Base-by-base conservation (phyloP, 2,888 invertebrate genomes). In the Callosobruchus maculatus region DNA sequence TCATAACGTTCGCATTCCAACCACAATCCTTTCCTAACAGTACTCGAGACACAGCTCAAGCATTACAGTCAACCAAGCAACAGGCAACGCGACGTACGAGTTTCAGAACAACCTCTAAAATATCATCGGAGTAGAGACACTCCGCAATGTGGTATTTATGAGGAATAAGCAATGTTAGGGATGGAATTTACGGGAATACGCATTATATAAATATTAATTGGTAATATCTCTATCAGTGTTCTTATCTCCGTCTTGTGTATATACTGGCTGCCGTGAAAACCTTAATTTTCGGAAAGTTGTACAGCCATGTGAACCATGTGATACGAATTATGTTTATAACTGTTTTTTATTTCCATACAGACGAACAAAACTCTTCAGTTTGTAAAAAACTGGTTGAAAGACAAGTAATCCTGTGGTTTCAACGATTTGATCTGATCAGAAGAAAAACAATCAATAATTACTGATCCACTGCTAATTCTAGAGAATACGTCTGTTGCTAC, bases 171-270 rank as follows among this genome's bases (percentile, higher is more conserved):
- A 68, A n/a, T 49, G 69, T 67, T 74, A 22, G 26, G 68, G 74
- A 67, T 67, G 67, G 70, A 72, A 70, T 72, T 76, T 70, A 74
- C 73, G 70, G 67, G 72, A 72, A 67, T 73, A 68, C 70, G 71
- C 70, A 72, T 74, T 26, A 72, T 73, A 71, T 70, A 73, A 69
- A 74, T 76, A 76, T 73, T 76, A 74, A 75, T 74, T 73, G 75
- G 71, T 72, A 71, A 77, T 75, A 77, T 75, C 77, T 75, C 73
- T 74, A 77, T 77, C 77, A 72, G 22, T 72, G 49, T 49, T 49
- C 49, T 49, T 49, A 49, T 49, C 49, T 49, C 13, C 5, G 13
- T 1, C 1, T 18, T 1, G 49, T 18, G 13, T 13, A 13, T 49
- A 49, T 49, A 49, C 49, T 49, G 49, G 13, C 13, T 49, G 18